Percentiles rank a stretch among this genome's conserved stretches.
Conservation (phyloP, 2,797 vertebrate genomes). For the Chromobotia macracanthus region DNA sequence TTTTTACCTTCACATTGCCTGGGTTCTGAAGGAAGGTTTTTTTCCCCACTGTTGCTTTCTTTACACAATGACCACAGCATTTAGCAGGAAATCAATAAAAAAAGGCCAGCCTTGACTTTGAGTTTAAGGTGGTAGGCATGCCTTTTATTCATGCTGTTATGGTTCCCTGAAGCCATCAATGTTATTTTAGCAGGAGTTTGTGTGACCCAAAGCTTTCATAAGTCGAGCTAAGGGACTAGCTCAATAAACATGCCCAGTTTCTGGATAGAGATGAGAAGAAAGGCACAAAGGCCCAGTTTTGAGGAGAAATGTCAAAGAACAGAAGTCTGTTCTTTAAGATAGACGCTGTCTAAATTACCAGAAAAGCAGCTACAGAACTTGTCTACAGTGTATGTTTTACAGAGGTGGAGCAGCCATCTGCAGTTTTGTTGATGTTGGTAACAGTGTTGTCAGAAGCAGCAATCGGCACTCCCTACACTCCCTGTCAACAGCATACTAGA, state of each 20-base stretch:
- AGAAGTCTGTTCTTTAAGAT: slow-evolving; percentile 15
- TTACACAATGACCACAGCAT: slow-evolving; percentile 48
- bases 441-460: neutral
- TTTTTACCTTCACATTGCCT: slow-evolving; percentile 23
- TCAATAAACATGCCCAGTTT: neutral
- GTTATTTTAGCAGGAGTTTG: slow-evolving; percentile 25
- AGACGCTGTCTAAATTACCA: slow-evolving; percentile 7
- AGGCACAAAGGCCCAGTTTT: neutral
- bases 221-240: slow-evolving; percentile 2
- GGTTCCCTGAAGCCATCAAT: slow-evolving; percentile 35
- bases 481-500: slow-evolving; percentile 3
- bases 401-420: neutral
- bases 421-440: neutral
- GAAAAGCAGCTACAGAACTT: slow-evolving; percentile 1
- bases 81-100: slow-evolving; percentile 48
- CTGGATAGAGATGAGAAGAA: slow-evolving; percentile 24
- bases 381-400: neutral
- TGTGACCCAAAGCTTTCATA: slow-evolving; percentile 10
- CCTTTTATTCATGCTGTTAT: slow-evolving; percentile 45
- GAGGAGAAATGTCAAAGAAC: neutral
- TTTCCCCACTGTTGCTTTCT: slow-evolving; percentile 30
- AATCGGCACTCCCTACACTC: neutral
- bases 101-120: slow-evolving; percentile 26
- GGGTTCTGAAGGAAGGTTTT: slow-evolving; percentile 20
- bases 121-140: slow-evolving; percentile 39